Evolutionary conservation across 2,888 invertebrate species (phyloP).

Genomic region (Pediacus dermestoides): DNA sequence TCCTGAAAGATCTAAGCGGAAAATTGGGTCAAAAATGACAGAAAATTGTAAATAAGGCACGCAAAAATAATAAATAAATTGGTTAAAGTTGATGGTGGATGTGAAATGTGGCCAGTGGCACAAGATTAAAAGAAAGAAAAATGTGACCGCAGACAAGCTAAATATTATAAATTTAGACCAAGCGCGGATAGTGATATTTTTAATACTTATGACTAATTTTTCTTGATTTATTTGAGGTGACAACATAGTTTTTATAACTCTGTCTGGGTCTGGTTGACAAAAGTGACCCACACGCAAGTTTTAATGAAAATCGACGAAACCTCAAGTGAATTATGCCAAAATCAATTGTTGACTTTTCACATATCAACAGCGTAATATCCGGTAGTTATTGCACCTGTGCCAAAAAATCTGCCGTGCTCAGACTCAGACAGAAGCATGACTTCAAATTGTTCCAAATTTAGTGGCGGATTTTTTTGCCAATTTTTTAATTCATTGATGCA

Average conservation of each 20-base stretch:
- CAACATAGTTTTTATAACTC: too few relatives aligned
- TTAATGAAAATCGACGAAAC: too few relatives aligned
- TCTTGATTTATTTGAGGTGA: slow-evolving; percentile 28
- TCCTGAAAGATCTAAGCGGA: too few relatives aligned
- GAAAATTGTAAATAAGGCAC: not conserved
- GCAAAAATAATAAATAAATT: slow-evolving; percentile 3
- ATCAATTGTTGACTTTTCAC: too few relatives aligned
- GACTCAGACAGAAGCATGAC: too few relatives aligned
- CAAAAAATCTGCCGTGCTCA: slow-evolving; percentile 13
- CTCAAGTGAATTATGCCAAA: too few relatives aligned
- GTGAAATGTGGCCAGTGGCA: slow-evolving; percentile 17
- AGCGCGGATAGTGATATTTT: slow-evolving; percentile 32
- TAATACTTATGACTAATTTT: slow-evolving; percentile 30
- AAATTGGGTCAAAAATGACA: slow-evolving; percentile 4
- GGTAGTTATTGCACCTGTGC: slow-evolving; percentile 17
- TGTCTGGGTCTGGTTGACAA: too few relatives aligned
- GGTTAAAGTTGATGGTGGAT: slow-evolving; percentile 11
- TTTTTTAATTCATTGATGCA: too few relatives aligned
- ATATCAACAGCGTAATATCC: slow-evolving; percentile 14
- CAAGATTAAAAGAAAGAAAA: slow-evolving; percentile 28
- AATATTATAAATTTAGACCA: slow-evolving; percentile 33
- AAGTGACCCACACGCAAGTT: too few relatives aligned
- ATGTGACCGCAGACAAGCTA: slow-evolving; percentile 24
- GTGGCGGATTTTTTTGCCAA: too few relatives aligned
- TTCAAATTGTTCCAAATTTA: slow-evolving; percentile 1